Percentiles rank a stretch among this genome's conserved stretches.
phyloP scores from a whole-genome alignment of 2,797 vertebrate species.

The Pipistrellus nathusii region DNA sequence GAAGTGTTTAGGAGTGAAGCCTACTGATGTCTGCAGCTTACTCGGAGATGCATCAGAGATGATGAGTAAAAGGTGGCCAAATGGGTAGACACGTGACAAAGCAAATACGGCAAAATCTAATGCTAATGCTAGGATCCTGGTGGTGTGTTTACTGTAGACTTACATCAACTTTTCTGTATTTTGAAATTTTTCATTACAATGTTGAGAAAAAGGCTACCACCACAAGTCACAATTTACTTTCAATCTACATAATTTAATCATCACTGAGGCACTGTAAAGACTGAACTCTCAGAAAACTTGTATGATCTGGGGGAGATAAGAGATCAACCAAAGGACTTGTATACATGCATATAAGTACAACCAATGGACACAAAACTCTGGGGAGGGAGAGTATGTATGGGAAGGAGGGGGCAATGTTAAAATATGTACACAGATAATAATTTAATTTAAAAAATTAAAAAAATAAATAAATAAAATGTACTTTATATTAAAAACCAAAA shows the following conservation, averaged over 20 bases:
- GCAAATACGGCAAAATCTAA: neutral
- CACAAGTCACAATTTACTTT: neutral
- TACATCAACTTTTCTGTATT: neutral
- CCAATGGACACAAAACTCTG: no score
- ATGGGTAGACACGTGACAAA: neutral
- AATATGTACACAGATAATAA: no score
- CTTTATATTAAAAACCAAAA: no score
- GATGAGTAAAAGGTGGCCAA: neutral
- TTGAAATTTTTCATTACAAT: neutral
- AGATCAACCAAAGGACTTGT: no score
- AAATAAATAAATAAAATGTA: no score
- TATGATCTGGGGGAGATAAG: no score
- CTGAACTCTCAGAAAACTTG: neutral
- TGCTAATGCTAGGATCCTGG: neutral
- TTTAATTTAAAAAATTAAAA: no score
- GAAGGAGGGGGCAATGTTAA: no score
- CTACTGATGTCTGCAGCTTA: neutral
- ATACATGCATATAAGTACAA: no score
- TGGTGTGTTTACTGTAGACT: neutral
- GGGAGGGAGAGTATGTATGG: no score
- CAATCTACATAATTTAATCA: neutral
- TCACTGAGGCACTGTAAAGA: neutral
- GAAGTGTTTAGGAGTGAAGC: neutral
- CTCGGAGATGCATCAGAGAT: neutral
- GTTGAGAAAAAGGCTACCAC: neutral